A percentile compares a stretch with the other conserved stretches of the same genome.
Conservation (phyloP, 64 coral and sea anemone species). For the Acropora yongei region DNA sequence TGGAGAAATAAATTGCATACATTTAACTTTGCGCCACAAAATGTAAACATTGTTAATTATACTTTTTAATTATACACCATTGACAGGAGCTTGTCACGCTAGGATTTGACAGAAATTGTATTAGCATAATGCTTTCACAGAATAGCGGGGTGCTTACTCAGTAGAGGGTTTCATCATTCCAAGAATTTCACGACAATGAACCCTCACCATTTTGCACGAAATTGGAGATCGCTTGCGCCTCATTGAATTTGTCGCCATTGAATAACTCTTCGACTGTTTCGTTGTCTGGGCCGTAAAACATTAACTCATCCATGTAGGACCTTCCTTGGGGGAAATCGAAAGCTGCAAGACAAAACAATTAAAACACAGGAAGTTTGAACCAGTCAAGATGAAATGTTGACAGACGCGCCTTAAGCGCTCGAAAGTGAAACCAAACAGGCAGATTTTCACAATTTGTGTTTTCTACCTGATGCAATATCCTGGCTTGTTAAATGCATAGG, state of each 20-base stretch:
- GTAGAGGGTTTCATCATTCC: neutral
- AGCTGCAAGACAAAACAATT: neutral
- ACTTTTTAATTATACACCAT: too few species aligned
- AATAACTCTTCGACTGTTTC: constrained; percentile 7
- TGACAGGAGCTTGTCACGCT: constrained; percentile 3
- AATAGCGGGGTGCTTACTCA: neutral
- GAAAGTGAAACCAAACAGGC: neutral
- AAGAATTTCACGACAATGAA: neutral
- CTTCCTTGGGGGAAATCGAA: neutral
- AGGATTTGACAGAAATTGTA: too few species aligned
- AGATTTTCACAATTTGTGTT: too few species aligned
- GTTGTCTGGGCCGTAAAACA: neutral
- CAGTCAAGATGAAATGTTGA: neutral
- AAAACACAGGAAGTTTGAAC: neutral
- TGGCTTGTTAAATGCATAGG: neutral
- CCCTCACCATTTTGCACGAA: neutral
- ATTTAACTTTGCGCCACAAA: too few species aligned
- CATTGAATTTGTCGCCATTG: constrained; percentile 11
- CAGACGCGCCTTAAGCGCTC: neutral
- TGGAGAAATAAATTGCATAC: too few species aligned
- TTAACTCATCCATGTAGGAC: neutral
- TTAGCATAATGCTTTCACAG: constrained; percentile 3
- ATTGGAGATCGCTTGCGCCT: neutral
- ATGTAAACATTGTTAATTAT: too few species aligned
- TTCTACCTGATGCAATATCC: constrained; percentile 15